Evolutionary conservation across 2,888 invertebrate genomes (phyloP), one percentile per base, ranked within the genome.

Genomic region (Acanthococcus lagerstroemiae): DNA sequence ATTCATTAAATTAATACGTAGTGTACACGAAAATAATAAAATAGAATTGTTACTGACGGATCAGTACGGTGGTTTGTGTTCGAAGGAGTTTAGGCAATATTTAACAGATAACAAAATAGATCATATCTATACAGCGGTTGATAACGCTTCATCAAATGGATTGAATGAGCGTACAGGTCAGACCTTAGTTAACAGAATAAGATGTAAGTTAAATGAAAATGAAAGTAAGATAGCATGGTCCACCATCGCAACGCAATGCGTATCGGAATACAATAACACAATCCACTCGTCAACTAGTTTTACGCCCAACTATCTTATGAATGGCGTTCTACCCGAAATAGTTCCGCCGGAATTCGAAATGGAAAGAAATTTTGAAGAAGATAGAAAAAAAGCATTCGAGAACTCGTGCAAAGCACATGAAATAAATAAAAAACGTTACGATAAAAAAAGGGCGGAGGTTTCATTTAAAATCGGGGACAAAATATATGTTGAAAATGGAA

Each of bases 1-100:
- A 65, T 72, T 73, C 50, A 70, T 73, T 21, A 72, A 71, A 68
- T 55, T 72, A 60, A 12, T 65, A 3, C 25, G n/a, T 3, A 54
- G 22, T 4, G 6, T 44, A 4, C 15, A 4, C 22, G 12, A 37
- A 24, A 25, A 17, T 9, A 45, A 61, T 0, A 50, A 48, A 4
- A 70, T 71, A 30, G 50, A 67, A 15, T 70, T 55, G 12, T 7
- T 72, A 4, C 21, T 52, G 3, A 6, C 24, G 4, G 52, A 52
- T 22, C 52, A 52, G 12, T 52, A 52, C 22, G 52, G 19, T 21
- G 52, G 52, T 52, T 4, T 52, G 5, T 12, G 3, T 5, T 52
- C 52, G 12, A 52, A 52, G 3, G 7, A 72, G 44, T 72, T 72
- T 58, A 72, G 72, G 66, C 22, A 70, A 26, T 72, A 69, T 65